These are phyloP conservation scores for Lacanobia wlatinum DNA, from an alignment of 2,888 invertebrate species.

Conservation along the genomic window DNA sequence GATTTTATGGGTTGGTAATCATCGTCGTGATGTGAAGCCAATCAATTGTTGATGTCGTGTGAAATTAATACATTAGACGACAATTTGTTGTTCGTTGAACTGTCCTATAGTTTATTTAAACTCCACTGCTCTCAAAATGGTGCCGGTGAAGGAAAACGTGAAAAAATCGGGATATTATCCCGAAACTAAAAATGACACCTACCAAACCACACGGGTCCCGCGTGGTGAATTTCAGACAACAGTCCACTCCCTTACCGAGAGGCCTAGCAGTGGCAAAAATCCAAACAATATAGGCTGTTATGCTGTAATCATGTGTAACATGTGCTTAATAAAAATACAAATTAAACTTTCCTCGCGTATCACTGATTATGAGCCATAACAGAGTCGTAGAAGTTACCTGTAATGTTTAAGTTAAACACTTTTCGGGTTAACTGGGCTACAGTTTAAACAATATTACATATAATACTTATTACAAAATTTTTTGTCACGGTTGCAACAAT, in stretches of 20 bases:
- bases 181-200: no score
- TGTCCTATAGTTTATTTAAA: background rate
- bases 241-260: no score
- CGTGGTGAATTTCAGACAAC: background rate
- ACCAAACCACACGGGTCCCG: background rate
- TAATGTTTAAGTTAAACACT: background rate
- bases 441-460: background rate
- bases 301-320: no score
- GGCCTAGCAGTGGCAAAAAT: no score
- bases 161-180: background rate
- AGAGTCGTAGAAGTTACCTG: background rate
- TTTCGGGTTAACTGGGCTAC: background rate
- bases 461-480: background rate
- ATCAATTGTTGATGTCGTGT: slow-evolving; percentile 68
- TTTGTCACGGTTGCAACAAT: background rate
- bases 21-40: slow-evolving; percentile 64
- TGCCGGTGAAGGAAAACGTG: background rate
- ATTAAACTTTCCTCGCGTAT: no score
- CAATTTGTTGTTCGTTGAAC: slow-evolving; percentile 61
- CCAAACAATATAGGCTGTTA: no score
- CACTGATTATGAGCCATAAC: no score
- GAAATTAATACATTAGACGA: slow-evolving; percentile 60
- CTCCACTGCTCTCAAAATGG: background rate
- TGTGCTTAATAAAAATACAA: no score
- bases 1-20: slow-evolving; percentile 60